These are phyloP conservation scores for Abrostola tripartita DNA, from an alignment of 2,888 invertebrate genomes.

Conservation along the genomic window DNA sequence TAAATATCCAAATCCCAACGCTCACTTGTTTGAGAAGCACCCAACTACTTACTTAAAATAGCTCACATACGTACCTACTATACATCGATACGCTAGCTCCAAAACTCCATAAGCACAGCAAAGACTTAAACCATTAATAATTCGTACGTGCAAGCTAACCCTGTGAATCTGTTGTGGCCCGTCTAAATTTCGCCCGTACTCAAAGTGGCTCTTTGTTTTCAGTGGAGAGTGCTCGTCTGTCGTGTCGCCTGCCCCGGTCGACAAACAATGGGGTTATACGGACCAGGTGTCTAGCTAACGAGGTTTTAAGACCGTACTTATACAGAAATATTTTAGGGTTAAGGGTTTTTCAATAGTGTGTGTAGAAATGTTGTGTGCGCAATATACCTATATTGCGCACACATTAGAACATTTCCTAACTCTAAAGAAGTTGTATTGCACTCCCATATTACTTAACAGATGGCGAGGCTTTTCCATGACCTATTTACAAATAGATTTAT, in stretches of 20 bases:
- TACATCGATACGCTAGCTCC: neutral
- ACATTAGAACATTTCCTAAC: too few relatives aligned
- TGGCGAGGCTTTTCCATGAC: too few relatives aligned
- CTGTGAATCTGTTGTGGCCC: slow-evolving; percentile 4
- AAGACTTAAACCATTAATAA: neutral
- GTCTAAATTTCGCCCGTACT: slow-evolving; percentile 56
- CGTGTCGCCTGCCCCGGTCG: slow-evolving; percentile 59
- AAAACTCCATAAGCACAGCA: neutral
- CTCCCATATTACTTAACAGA: too few relatives aligned
- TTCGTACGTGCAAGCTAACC: slow-evolving; percentile 3
- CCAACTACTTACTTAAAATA: too few relatives aligned
- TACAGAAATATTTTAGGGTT: neutral
- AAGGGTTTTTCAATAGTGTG: neutral
- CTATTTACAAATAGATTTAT: too few relatives aligned
- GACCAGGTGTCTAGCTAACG: slow-evolving; percentile 8
- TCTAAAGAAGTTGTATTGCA: too few relatives aligned
- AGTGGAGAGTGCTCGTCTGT: slow-evolving; percentile 65
- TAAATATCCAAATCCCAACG: too few relatives aligned
- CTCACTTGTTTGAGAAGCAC: too few relatives aligned
- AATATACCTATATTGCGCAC: too few relatives aligned
- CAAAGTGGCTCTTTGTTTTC: slow-evolving; percentile 68
- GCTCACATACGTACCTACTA: too few relatives aligned
- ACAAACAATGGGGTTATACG: slow-evolving; percentile 60
- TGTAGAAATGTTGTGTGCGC: neutral
- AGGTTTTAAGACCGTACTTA: neutral